A percentile compares a stretch with the other conserved stretches of the same genome.
Evolutionary conservation across 2,888 invertebrate genomes (phyloP).

Genomic region (Caenorhabditis sinica): DNA sequence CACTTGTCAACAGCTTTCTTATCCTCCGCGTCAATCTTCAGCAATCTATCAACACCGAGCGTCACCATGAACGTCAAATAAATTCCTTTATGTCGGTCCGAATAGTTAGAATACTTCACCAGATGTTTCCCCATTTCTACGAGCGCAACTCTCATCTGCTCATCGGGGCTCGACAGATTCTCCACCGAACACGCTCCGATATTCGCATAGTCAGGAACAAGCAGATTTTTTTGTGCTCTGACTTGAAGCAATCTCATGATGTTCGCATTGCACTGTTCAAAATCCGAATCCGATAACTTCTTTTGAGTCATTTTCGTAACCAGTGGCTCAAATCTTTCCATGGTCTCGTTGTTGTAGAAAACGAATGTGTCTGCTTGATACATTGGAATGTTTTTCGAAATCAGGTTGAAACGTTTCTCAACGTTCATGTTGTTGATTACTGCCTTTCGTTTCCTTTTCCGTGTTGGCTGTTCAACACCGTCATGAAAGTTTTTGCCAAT

Average conservation of each 20-base stretch:
- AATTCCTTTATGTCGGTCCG: constrained; percentile 62
- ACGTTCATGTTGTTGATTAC: background rate
- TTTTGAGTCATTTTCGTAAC: constrained; percentile 52
- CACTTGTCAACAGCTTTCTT: constrained; percentile 27
- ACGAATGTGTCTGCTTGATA: constrained; percentile 43
- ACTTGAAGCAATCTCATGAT: constrained; percentile 42
- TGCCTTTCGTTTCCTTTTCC: constrained; percentile 14
- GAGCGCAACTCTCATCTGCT: constrained; percentile 68
- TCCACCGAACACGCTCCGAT: constrained; percentile 21
- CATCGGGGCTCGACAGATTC: constrained; percentile 44
- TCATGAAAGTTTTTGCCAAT: constrained; percentile 28
- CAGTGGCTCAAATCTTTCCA: constrained; percentile 50
- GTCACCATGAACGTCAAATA: constrained; percentile 54
- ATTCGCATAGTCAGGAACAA: background rate
- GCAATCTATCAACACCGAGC: constrained; percentile 43
- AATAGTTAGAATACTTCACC: constrained; percentile 68
- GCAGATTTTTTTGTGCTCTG: constrained; percentile 2
- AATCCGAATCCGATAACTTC: constrained; percentile 59
- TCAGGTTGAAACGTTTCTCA: constrained; percentile 17
- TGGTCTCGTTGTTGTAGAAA: constrained; percentile 21
- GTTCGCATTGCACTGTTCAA: constrained; percentile 65
- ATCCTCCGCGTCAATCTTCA: constrained; percentile 38
- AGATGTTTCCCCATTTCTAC: constrained; percentile 73
- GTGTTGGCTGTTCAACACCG: background rate
- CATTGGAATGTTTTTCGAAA: constrained; percentile 51